Base-by-base conservation (phyloP, 2,888 invertebrate genomes). In the Thera britannica region DNA sequence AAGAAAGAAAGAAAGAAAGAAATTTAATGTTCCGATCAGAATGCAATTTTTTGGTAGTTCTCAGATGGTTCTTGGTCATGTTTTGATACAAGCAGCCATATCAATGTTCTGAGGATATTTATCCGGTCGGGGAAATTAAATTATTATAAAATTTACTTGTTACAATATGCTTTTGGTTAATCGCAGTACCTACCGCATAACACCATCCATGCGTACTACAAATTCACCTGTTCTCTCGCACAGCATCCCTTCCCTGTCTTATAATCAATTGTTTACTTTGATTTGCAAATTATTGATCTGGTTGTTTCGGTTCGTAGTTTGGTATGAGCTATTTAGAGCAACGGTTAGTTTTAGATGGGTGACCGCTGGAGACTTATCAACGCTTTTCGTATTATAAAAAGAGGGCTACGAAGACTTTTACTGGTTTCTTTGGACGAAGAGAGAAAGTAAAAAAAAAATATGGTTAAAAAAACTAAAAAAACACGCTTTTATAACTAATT, bases 181-280 rank as follows among this genome's bases (percentile, higher is more conserved):
- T 0, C 12, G 62, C 67, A 1, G 4, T 73, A 38, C 59, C 0
- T 72, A 38, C 59, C 1, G 4, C 61, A 72, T 68, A 61, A 54
- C 0, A 38, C 41, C 67, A 4, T 73, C 73, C 73, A 48, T 62
- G 64, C 71, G 75, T 81, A 79, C 72, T 78, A 80, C 76, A 65
- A 68, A 58, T 70, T 64, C 61, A 11, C 38, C 46, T 35, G 60
- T 56, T 75, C 72, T 38, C 68, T 75, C 70, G 38, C 66, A 56
- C 68, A 52, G 34, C 36, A 49, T 49, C 38, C 57, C 58, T 34
- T 68, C 69, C 55, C 48, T 57, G 61, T 62, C 62, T 58, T 7
- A 49, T 59, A 55, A 60, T 41, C 61, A 61, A 62, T 58, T 62
- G 62, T 67, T 67, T 67, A 62, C 54, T 58, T 61, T 61, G 36